Base-by-base conservation (phyloP, 2,797 vertebrate species). In the Lycodopsis pacificus region DNA sequence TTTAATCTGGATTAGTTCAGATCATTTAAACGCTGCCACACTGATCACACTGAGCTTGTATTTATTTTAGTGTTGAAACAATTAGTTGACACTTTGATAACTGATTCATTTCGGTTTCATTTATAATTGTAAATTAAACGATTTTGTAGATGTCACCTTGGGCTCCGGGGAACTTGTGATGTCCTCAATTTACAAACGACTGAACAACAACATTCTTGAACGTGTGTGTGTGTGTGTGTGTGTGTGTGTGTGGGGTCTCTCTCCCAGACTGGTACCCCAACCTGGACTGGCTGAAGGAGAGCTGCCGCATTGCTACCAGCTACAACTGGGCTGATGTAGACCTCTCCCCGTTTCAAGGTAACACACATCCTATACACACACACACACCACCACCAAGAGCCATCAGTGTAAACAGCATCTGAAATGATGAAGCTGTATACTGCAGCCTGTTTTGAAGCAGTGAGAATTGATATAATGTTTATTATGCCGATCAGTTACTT, bases 291-390 rank as follows among this genome's bases (percentile, higher is more conserved):
- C 93, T 97, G 65, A 97, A 96, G 83, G 96, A 97, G 92, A 97
- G 96, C 93, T 97, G 96, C 92, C 95, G 96, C 74, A 96, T 96
- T 49, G 96, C 96, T 74, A 96, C 95, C 88, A 96, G 96, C 91
- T 96, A 96, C 94, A 97, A 97, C 91, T 97, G 96, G 96, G 94
- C 96, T 54, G 96, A 97, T 4, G 96, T 97, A 59, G 96, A 97
- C 85, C 96, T 97, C 87, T 96, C 94, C 46, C 93, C 93, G 1
- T 94, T 94, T 89, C 94, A 94, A 93, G 92, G 94, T 94, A 88
- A 80, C 59, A 61, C 49, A 42, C 17, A 48, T 73, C 46, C 40
- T 48, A 44, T 57, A 73, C 59, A 48, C 76, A 67, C 62, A 44
- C 67, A 51, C 62, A 54, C 74, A 74, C 63, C 69, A 20, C 51